Conservation (phyloP, 2,113 vertebrate genomes). For the Pedetes capensis region DNA sequence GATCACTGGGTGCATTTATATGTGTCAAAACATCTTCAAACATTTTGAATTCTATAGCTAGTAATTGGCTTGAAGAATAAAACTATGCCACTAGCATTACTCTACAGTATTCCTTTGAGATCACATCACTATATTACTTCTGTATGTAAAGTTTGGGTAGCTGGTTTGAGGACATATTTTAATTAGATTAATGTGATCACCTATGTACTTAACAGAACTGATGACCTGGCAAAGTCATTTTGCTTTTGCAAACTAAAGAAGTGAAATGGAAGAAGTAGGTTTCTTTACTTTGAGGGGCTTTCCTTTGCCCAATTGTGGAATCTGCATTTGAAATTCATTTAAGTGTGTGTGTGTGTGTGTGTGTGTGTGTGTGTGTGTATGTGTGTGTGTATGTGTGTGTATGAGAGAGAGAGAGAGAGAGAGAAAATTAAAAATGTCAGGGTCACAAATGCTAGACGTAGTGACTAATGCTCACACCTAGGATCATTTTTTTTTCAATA, state of each 20-base stretch:
- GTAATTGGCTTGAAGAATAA: not conserved
- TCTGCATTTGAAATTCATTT: not conserved
- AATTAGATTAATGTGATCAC: not conserved
- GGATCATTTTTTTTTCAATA: not conserved
- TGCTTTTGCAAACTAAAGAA: not conserved
- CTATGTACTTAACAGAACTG: not conserved
- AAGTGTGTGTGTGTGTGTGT: no score
- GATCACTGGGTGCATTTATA: not conserved
- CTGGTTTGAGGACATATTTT: not conserved
- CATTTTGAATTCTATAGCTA: not conserved
- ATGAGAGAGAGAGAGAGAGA: no score
- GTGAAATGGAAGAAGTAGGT: not conserved
- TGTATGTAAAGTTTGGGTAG: not conserved
- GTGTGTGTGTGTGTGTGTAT: no score
- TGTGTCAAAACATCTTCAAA: slow-evolving; percentile 20
- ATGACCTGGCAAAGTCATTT: slow-evolving; percentile 27
- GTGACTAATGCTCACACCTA: not conserved
- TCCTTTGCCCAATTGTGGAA: not conserved
- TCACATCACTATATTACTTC: not conserved
- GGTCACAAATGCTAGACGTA: not conserved
- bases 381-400: no score
- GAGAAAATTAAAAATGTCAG: not conserved
- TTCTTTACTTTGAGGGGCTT: not conserved
- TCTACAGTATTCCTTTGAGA: not conserved
- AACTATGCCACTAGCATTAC: not conserved